Base-by-base conservation (phyloP, 2,113 vertebrate genomes). In the Upupa epops region DNA sequence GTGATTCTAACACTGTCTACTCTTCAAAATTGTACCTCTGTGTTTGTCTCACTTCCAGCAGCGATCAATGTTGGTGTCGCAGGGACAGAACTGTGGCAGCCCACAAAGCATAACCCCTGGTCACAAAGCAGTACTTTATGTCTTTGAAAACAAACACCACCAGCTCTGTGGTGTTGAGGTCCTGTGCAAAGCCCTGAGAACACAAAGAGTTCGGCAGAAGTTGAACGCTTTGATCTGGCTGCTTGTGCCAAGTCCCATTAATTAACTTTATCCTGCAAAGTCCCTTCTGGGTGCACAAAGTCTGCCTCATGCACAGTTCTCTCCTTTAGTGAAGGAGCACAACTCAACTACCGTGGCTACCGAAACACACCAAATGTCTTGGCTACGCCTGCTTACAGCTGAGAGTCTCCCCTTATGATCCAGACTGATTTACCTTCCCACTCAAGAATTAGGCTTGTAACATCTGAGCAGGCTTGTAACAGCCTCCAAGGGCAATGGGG, bases 261-360 rank as follows among this genome's bases (percentile, higher is more conserved):
- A 64, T 49, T 32, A 5, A 28, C 2, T 8, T 64, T 59, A 14
- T 25, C 37, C 24, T 2, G 12, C 21, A 5, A 13, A 76, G 9
- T 26, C 72, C 14, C 32, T 61, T 51, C 49, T 34, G 6, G 24
- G 8, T 9, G 59, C 24, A 17, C 9, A 49, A 15, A 28, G 14
- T n/a, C 20, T 7, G 6, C 2, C 42, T 74, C 25, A 14, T 2
- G 2, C 1, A 2, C 25, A 55, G 48, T 14, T 2, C 19, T 32
- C 13, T 83, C 52, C 32, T 82, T 29, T 24, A 61, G 8, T 19
- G 22, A 36, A 75, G 6, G 20, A 84, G 31, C 15, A 61, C 25
- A 79, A 4, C 9, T 17, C 46, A 51, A 1, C 25, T 51, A 8
- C 34, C 40, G 21, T 45, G 42, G 40, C 25, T 29, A 13, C 56